Base-by-base conservation (phyloP, 2,113 vertebrate species). In the Gymnocephalus cernua region DNA sequence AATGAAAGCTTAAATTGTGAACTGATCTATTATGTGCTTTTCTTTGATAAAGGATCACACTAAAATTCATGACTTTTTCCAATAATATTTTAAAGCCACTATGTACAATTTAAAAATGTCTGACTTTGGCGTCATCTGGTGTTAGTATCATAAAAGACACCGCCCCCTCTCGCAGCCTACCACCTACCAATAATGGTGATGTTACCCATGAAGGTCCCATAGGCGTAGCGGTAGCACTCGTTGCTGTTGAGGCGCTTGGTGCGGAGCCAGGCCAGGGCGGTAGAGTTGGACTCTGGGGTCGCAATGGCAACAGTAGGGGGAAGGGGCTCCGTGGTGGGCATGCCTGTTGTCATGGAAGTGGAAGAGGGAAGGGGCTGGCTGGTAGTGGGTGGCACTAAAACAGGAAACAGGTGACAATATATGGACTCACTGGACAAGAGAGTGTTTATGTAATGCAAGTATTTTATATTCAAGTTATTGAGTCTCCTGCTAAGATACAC, bases 161-260 rank as follows among this genome's bases (percentile, higher is more conserved):
- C 2, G 9, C 38, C 38, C 35, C 38, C 10, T 41, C 38, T 44
- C 1, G 18, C 21, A 13, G 12, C 25, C 21, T 27, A 6, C 59
- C 58, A 74, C 91, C 9, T 91, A 99, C 98, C 97, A 63, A 97
- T 88, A 0, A 99, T 87, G 63, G 80, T 95, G 84, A 99, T 91
- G 58, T 87, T 90, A 1, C 80, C 89, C 16, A 19, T 77, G 15
- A 97, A 97, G 82, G 91, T 93, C 5, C 98, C 98, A 0, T 96
- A 93, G 94, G 94, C 93, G 78, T 95, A 95, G 68, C 96, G 94
- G 73, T 93, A 96, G 89, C 98, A 99, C 2, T 86, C 88, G 62
- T 69, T 89, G n/a, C 72, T 84, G 53, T 47, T 65, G n/a, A 29
- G 66, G 13, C 35, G 89, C n/a, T 72, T 82, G 65, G 35, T 65